phyloP scores from a whole-genome alignment of 2,888 invertebrate species.

The Caenorhabditis plicata region DNA sequence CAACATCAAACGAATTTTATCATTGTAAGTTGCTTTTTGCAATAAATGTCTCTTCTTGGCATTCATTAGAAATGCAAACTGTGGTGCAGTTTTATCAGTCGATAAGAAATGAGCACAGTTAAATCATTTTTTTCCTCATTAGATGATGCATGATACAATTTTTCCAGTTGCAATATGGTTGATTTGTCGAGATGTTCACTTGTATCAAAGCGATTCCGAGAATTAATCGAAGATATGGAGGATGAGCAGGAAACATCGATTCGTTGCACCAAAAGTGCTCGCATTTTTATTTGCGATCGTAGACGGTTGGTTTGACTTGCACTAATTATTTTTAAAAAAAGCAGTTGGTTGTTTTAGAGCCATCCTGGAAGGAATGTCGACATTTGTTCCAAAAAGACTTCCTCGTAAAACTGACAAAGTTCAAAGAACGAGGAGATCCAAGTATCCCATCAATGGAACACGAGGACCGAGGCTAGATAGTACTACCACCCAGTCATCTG shows the following conservation, averaged over 20 bases:
- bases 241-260: slow-evolving; percentile 5
- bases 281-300: slow-evolving; percentile 29
- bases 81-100: too few species aligned
- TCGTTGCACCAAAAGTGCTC: slow-evolving; percentile 12
- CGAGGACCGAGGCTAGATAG: background rate
- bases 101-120: too few species aligned
- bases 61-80: too few species aligned
- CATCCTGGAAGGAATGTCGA: slow-evolving; percentile 25
- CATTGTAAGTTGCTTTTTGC: too few species aligned
- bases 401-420: too few species aligned
- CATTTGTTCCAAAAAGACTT: too few species aligned
- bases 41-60: too few species aligned
- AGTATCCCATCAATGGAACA: too few species aligned
- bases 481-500: background rate
- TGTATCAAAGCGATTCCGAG: slow-evolving; percentile 11
- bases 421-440: too few species aligned
- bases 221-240: slow-evolving; percentile 23
- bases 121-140: too few species aligned
- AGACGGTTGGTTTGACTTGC: slow-evolving; percentile 2
- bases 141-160: background rate
- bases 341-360: slow-evolving; percentile 5
- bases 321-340: background rate
- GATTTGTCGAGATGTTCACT: slow-evolving; percentile 22
- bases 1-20: too few species aligned
- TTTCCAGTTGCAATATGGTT: slow-evolving; percentile 27